Evolutionary conservation across 2,888 invertebrate genomes (phyloP).

Genomic region (Pseudococcus longispinus): DNA sequence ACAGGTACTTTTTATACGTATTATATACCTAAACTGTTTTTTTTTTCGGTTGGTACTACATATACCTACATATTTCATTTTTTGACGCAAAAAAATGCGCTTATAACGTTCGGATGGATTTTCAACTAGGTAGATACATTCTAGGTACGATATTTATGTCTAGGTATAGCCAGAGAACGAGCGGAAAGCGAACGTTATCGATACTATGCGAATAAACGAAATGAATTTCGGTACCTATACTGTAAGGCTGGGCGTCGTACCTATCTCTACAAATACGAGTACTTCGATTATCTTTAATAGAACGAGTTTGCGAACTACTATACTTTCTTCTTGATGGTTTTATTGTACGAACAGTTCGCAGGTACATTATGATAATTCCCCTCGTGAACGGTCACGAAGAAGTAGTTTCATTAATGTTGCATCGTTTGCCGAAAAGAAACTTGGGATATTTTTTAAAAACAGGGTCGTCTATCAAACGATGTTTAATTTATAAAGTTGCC

Average conservation of each 20-base stretch:
- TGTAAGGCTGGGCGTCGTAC: neutral
- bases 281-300: conserved; percentile 18
- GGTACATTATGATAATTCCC: conserved; percentile 28
- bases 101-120: neutral
- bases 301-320: neutral
- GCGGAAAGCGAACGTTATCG: neutral
- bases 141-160: neutral
- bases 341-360: neutral
- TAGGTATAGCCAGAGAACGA: neutral
- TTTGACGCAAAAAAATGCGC: neutral
- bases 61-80: neutral
- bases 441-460: conserved; percentile 9
- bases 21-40: neutral
- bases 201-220: neutral
- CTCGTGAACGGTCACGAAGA: conserved; percentile 21
- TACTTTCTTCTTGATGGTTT: conserved; percentile 14
- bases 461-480: conserved; percentile 28
- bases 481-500: conserved; percentile 30
- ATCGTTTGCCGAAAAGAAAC: conserved; percentile 29
- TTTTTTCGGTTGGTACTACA: neutral
- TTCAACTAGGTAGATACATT: neutral
- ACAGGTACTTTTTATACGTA: neutral
- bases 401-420: conserved; percentile 22
- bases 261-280: neutral
- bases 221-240: neutral